Percentiles rank a stretch among this genome's conserved stretches.
These are phyloP conservation scores for Pygoscelis antarcticus DNA, from an alignment of 2,113 vertebrate genomes.

Conservation along the genomic window DNA sequence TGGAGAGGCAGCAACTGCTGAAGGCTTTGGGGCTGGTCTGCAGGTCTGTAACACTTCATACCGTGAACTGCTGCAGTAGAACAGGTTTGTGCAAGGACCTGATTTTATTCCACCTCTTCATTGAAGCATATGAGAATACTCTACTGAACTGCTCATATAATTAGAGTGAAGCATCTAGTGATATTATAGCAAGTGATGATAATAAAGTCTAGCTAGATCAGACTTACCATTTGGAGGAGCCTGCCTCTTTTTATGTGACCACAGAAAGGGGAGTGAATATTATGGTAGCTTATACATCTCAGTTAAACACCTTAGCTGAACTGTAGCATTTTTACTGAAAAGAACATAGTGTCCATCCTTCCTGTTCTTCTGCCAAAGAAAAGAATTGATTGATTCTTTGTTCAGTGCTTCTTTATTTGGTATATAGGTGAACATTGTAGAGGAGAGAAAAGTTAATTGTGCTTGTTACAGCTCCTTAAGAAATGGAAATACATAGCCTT, in stretches of 20 bases:
- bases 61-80: not conserved
- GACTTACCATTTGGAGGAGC: not conserved
- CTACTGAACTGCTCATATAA: not conserved
- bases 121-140: not conserved
- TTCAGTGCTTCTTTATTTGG: not conserved
- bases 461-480: not conserved
- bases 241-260: not conserved
- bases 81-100: not conserved
- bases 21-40: not conserved
- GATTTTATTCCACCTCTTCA: not conserved
- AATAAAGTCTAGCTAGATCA: not conserved
- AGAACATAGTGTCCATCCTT: not conserved
- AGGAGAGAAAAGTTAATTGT: not conserved
- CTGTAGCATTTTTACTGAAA: not conserved
- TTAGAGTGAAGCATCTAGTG: not conserved
- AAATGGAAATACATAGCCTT: not conserved
- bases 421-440: not conserved
- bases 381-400: not conserved
- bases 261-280: not conserved
- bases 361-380: not conserved
- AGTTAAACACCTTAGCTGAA: not conserved
- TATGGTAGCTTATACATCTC: not conserved
- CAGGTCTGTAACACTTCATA: not conserved
- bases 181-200: not conserved
- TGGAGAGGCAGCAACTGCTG: not conserved